These are phyloP conservation scores for Mythimna ferrago DNA, from an alignment of 2,888 invertebrate species.

Conservation along the genomic window DNA sequence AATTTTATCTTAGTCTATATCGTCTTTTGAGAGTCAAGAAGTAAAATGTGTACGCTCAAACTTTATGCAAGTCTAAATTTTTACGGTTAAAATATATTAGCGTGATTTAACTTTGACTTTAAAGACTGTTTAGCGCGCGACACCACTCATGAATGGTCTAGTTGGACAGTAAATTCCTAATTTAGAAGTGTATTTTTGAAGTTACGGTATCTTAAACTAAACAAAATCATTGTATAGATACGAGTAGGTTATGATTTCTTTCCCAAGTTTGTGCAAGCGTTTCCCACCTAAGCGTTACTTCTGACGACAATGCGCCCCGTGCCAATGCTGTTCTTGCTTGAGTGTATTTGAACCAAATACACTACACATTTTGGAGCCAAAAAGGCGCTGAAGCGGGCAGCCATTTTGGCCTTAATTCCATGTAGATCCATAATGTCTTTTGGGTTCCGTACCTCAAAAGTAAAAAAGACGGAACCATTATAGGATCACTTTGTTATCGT, in stretches of 20 bases:
- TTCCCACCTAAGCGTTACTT: constrained; percentile 30
- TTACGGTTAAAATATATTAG: too few species aligned
- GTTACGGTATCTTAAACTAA: background rate
- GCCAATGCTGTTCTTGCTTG: constrained; percentile 28
- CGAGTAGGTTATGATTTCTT: background rate
- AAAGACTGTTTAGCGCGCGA: too few species aligned
- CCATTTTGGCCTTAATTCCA: background rate
- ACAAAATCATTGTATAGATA: background rate
- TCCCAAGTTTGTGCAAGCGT: constrained; percentile 36
- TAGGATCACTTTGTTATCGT: too few species aligned
- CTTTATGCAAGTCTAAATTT: too few species aligned
- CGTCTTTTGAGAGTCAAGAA: too few species aligned
- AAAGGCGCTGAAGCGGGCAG: background rate
- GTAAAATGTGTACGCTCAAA: too few species aligned
- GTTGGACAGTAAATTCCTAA: background rate
- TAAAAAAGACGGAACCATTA: too few species aligned
- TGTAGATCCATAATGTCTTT: too few species aligned
- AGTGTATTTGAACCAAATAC: constrained; percentile 7
- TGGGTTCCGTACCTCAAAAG: too few species aligned
- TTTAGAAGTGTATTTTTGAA: background rate
- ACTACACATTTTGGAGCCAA: constrained; percentile 6
- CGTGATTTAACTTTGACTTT: too few species aligned
- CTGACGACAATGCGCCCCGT: background rate
- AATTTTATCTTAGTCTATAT: too few species aligned
- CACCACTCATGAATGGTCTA: background rate